Percentiles rank a stretch among this genome's conserved stretches.
These are phyloP conservation scores for Nephrocerus scutellatus DNA, from an alignment of 2,888 invertebrate species.

Conservation along the genomic window DNA sequence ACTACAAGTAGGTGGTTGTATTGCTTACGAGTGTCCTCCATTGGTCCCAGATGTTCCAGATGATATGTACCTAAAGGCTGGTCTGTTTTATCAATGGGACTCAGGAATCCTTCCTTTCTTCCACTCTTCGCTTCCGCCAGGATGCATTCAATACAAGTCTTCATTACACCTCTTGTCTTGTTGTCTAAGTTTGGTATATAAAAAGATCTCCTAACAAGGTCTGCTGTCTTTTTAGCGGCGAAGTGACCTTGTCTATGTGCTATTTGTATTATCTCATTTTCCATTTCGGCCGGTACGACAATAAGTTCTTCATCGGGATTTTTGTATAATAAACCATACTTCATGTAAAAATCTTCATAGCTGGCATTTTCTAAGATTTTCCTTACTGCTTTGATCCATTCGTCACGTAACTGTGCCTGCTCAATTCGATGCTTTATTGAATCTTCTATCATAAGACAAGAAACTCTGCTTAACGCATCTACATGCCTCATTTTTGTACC, in stretches of 20 bases:
- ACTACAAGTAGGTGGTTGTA: slow-evolving; percentile 35
- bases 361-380: slow-evolving; percentile 1
- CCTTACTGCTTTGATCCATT: neutral
- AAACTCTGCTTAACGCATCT: slow-evolving; percentile 5
- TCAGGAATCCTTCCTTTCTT: slow-evolving; percentile 34
- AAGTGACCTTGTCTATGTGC: slow-evolving; percentile 38
- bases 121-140: slow-evolving; percentile 27
- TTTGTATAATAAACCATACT: slow-evolving; percentile 10
- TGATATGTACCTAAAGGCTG: slow-evolving; percentile 31
- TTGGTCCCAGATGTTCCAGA: slow-evolving; percentile 35
- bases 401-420: slow-evolving; percentile 3
- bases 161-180: slow-evolving; percentile 4
- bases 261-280: slow-evolving; percentile 30
- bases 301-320: slow-evolving; percentile 15
- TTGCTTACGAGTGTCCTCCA: slow-evolving; percentile 27
- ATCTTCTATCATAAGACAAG: slow-evolving; percentile 1
- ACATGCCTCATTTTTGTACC: slow-evolving; percentile 9
- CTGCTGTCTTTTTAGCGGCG: slow-evolving; percentile 25
- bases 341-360: slow-evolving; percentile 5
- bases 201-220: slow-evolving; percentile 26
- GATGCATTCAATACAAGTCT: slow-evolving; percentile 14
- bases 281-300: slow-evolving; percentile 33
- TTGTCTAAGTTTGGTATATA: slow-evolving; percentile 19
- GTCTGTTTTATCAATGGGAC: slow-evolving; percentile 31
- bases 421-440: slow-evolving; percentile 1